phyloP scores from a whole-genome alignment of 1,140 invertebrate genomes.

The Spodoptera frugiperda region DNA sequence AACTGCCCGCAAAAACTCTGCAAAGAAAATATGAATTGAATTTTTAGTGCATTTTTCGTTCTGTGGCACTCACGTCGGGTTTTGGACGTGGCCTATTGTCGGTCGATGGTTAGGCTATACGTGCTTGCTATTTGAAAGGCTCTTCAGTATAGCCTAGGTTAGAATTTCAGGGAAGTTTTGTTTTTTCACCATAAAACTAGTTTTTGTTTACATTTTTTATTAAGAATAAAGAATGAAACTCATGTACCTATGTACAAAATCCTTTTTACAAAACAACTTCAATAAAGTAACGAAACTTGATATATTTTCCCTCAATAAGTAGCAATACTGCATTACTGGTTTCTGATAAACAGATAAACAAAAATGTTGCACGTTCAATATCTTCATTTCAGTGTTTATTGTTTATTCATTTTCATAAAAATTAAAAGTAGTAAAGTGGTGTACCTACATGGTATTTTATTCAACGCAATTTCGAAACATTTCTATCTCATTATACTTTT shows the following conservation, averaged over 20 bases:
- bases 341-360: not conserved
- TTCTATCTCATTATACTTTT: too few relatives aligned
- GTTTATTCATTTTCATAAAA: not conserved
- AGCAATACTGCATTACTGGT: too few relatives aligned
- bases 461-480: too few relatives aligned
- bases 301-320: too few relatives aligned
- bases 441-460: too few relatives aligned
- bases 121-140: slow-evolving; percentile 23
- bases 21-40: slow-evolving; percentile 36
- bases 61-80: not conserved
- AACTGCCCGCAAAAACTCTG: slow-evolving; percentile 18
- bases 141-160: slow-evolving; percentile 20
- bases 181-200: slow-evolving; percentile 7
- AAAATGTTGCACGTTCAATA: not conserved
- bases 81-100: slow-evolving; percentile 33
- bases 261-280: too few relatives aligned
- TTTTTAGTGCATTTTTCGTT: slow-evolving; percentile 37
- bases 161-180: slow-evolving; percentile 5
- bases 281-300: too few relatives aligned
- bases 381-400: not conserved
- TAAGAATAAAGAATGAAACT: too few relatives aligned
- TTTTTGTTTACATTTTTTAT: not conserved
- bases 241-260: not conserved
- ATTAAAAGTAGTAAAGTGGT: too few relatives aligned
- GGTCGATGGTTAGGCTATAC: slow-evolving; percentile 20